Base-by-base conservation (phyloP, 2,888 invertebrate species). In the Meteorus cinctellus region DNA sequence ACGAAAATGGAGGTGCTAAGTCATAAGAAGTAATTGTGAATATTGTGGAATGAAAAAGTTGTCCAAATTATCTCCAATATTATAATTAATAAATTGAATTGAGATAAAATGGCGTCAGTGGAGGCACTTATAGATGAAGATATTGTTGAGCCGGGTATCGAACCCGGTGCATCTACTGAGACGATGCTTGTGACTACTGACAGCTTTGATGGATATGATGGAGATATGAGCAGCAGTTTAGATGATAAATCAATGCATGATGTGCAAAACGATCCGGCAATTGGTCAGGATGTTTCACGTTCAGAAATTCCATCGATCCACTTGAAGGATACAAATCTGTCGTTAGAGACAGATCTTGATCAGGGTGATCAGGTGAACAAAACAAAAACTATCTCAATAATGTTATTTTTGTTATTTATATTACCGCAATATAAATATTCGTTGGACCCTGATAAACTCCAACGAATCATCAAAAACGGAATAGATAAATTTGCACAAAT, bases 131-230 rank as follows among this genome's bases (percentile, higher is more conserved):
- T 85, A 68, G 87, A 86, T 75, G 85, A 85, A 60, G 86, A 83
- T 5, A 87, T 87, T 41, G 83, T 83, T n/a, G 88, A 88, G 59
- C 84, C 87, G 71, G 89, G 86, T 4, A 87, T 89, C 67, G 92
- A 92, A 83, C 93, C 93, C 24, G 93, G 93, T 31, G 92, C 92
- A 70, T 91, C 92, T 63, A 86, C 90, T 29, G 95, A 94, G 86
- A 93, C 93, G 83, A 93, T 95, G 88, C 90, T 96, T 59, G 92
- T 95, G 71, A 93, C 94, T 1, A 93, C 94, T 8, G 94, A 94
- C 87, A 93, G 93, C 27, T 93, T 93, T 82, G 94, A 94, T 81
- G 94, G 94, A 82, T 93, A 94, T 82, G 93, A 93, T 62, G 91
- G 91, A 73, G 93, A 93, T 86, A 93, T 94, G 92, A 93, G 91